Conservation (phyloP, 2,888 invertebrate species). For the Andricus curvator region DNA sequence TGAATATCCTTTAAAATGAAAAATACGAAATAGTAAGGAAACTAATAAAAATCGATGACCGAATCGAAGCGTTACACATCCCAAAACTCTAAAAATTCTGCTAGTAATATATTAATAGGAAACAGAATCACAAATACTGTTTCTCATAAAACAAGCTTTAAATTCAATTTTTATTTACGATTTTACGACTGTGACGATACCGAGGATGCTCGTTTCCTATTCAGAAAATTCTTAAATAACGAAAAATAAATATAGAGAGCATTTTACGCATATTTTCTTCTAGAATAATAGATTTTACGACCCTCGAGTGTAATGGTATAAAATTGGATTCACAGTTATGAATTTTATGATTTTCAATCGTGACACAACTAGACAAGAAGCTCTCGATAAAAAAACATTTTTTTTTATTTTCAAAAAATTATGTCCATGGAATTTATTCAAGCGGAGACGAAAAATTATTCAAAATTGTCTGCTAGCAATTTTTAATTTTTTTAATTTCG, state of each 20-base stretch:
- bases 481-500: too few relatives aligned
- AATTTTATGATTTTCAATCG: neutral
- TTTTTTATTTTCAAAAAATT: neutral
- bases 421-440: too few relatives aligned
- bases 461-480: too few relatives aligned
- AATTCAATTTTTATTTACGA: too few relatives aligned
- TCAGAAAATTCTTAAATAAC: neutral
- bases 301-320: neutral
- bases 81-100: neutral
- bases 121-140: too few relatives aligned
- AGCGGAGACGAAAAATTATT: too few relatives aligned
- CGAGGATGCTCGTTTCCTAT: neutral
- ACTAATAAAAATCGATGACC: neutral
- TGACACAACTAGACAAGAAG: neutral
- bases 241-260: neutral
- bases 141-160: too few relatives aligned
- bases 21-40: neutral
- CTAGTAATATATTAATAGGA: neutral
- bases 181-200: too few relatives aligned
- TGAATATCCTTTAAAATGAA: neutral
- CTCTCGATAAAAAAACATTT: neutral
- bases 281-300: neutral
- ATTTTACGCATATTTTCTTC: neutral
- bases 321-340: neutral
- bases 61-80: constrained; percentile 4